A percentile compares a stretch with the other conserved stretches of the same genome.
Conservation (phyloP, 2,888 invertebrate genomes). For the Lasiommata megera region DNA sequence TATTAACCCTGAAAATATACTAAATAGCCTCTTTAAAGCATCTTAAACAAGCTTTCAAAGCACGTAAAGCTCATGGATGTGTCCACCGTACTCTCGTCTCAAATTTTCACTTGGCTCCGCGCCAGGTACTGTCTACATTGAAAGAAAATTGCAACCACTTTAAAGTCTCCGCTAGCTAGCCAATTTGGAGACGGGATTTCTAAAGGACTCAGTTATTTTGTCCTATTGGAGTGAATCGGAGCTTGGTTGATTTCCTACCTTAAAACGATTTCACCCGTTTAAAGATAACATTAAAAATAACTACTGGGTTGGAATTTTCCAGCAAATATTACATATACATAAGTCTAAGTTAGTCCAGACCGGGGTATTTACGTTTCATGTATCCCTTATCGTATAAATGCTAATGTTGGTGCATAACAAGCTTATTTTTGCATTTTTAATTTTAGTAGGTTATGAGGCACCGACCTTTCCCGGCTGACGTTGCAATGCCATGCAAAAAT, state of each 20-base stretch:
- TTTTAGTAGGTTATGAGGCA: no score
- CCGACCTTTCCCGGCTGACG: no score
- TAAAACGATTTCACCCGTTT: not conserved
- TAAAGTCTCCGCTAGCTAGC: constrained; percentile 2
- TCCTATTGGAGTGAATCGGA: not conserved
- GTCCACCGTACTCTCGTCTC: not conserved
- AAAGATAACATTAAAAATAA: not conserved
- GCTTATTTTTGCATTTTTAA: no score
- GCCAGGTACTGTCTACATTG: constrained; percentile 5
- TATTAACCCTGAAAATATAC: not conserved
- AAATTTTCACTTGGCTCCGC: not conserved
- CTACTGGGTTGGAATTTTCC: not conserved
- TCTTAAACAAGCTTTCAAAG: not conserved
- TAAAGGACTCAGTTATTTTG: constrained; percentile 1
- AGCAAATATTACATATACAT: not conserved
- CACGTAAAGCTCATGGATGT: constrained; percentile 11
- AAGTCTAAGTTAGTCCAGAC: no score
- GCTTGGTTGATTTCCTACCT: not conserved
- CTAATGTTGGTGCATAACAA: no score
- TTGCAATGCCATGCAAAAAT: no score
- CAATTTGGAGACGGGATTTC: constrained; percentile 2
- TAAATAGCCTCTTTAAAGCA: not conserved
- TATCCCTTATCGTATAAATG: no score
- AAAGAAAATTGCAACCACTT: constrained; percentile 13
- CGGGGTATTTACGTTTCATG: no score